Percentiles rank a stretch among this genome's conserved stretches.
These are phyloP conservation scores for Rhinichthys osculus DNA, from an alignment of 2,797 vertebrate species.

Conservation along the genomic window DNA sequence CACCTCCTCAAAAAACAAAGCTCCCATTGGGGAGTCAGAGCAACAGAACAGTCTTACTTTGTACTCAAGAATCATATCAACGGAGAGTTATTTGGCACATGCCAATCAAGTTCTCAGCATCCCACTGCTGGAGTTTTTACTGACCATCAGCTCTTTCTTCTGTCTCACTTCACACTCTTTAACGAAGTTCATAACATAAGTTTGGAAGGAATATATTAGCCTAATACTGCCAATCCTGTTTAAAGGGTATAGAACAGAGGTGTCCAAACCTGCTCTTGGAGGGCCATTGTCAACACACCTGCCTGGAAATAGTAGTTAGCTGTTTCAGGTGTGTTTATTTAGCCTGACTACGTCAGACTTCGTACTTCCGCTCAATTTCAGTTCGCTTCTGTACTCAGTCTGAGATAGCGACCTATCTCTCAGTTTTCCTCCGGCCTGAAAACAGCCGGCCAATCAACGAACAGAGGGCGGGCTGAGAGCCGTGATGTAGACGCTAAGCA, in stretches of 20 bases:
- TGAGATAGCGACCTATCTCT: too few relatives aligned
- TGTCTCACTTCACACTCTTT: neutral
- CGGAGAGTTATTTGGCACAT: neutral
- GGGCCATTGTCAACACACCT: neutral
- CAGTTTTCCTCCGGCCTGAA: too few relatives aligned
- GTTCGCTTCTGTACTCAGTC: too few relatives aligned
- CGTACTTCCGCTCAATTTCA: too few relatives aligned
- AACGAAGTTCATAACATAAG: neutral
- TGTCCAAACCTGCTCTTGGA: neutral
- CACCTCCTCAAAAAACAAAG: constrained; percentile 25
- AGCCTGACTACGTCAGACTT: too few relatives aligned
- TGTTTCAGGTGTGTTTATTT: too few relatives aligned
- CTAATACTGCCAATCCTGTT: neutral
- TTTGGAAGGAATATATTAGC: neutral
- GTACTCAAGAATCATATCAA: neutral
- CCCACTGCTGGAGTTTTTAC: neutral
- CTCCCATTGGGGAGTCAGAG: neutral
- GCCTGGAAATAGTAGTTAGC: neutral
- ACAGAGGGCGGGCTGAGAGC: too few relatives aligned
- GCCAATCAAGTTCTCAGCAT: neutral
- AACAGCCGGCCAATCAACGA: too few relatives aligned
- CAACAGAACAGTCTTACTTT: neutral
- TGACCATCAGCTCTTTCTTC: neutral
- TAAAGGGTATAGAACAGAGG: neutral
- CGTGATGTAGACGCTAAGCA: too few relatives aligned